Evolutionary conservation across 2,113 vertebrate species (phyloP).

Genomic region (Hirundichthys speculiger): DNA sequence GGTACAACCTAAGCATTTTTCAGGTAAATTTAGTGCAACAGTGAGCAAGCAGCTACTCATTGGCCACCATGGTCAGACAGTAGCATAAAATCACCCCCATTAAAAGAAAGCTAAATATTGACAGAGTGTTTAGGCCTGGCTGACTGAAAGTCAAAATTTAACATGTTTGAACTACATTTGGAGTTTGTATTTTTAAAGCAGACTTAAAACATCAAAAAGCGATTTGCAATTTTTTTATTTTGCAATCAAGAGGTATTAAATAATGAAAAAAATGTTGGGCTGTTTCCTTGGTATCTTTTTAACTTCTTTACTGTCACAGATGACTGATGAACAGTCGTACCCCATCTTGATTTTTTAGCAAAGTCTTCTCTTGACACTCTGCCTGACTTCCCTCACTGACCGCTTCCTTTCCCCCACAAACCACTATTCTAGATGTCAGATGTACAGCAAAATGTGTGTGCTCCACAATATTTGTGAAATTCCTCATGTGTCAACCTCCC

Average conservation of each 20-base stretch:
- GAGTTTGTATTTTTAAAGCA: conserved; percentile 26
- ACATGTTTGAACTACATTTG: conserved; percentile 39
- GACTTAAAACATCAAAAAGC: conserved; percentile 24
- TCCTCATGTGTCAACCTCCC: conserved; percentile 61
- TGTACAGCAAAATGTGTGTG: conserved; percentile 76
- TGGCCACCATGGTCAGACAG: conserved; percentile 68
- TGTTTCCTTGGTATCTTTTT: neutral
- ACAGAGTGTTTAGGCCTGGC: conserved; percentile 70
- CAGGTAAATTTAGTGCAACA: conserved; percentile 44
- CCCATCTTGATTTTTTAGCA: conserved; percentile 69
- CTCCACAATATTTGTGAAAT: conserved; percentile 76
- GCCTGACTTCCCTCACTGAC: conserved; percentile 57
- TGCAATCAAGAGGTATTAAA: conserved; percentile 9
- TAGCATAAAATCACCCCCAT: conserved; percentile 70
- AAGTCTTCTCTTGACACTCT: conserved; percentile 62
- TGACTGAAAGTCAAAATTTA: conserved; percentile 72
- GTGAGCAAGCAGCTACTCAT: conserved; percentile 53
- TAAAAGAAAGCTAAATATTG: conserved; percentile 79
- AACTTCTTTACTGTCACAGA: conserved; percentile 59
- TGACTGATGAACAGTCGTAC: conserved; percentile 56
- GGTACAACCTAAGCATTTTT: conserved; percentile 39
- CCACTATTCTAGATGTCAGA: conserved; percentile 66
- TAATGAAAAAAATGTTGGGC: neutral
- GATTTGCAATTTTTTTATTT: conserved; percentile 39
- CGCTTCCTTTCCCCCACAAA: conserved; percentile 53